phyloP scores from a whole-genome alignment of 1,140 invertebrate species.

The Potamilus streckersoni region DNA sequence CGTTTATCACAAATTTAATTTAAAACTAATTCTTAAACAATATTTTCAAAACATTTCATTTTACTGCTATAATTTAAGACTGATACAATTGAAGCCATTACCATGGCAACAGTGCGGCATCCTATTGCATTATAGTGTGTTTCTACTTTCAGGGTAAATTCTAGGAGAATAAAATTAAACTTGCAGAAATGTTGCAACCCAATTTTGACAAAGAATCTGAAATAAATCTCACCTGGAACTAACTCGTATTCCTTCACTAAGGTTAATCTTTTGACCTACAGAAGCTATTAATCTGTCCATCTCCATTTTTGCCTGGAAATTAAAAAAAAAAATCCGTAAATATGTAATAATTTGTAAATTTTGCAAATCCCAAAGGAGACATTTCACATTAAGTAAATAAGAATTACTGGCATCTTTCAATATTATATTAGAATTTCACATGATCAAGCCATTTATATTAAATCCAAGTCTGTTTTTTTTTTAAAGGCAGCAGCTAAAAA shows the following conservation, averaged over 20 bases:
- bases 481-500: background rate
- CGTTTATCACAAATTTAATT: too few species aligned
- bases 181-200: too few species aligned
- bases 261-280: constrained; percentile 75
- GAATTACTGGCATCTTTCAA: background rate
- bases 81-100: too few species aligned
- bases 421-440: background rate
- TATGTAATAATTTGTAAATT: background rate
- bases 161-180: too few species aligned
- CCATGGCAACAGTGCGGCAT: too few species aligned
- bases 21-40: too few species aligned
- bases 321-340: constrained; percentile 6
- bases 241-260: constrained; percentile 80
- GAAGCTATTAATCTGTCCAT: constrained; percentile 83
- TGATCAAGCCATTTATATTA: background rate
- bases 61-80: too few species aligned
- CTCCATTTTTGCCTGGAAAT: constrained; percentile 87
- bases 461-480: background rate
- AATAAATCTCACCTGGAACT: constrained; percentile 45
- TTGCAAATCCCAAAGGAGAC: background rate
- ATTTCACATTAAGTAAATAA: background rate
- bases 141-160: too few species aligned
- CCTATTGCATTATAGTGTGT: too few species aligned
- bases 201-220: too few species aligned
- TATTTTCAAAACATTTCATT: too few species aligned